These are phyloP conservation scores for Patella caerulea DNA, from an alignment of 2,888 invertebrate genomes.

Conservation along the genomic window DNA sequence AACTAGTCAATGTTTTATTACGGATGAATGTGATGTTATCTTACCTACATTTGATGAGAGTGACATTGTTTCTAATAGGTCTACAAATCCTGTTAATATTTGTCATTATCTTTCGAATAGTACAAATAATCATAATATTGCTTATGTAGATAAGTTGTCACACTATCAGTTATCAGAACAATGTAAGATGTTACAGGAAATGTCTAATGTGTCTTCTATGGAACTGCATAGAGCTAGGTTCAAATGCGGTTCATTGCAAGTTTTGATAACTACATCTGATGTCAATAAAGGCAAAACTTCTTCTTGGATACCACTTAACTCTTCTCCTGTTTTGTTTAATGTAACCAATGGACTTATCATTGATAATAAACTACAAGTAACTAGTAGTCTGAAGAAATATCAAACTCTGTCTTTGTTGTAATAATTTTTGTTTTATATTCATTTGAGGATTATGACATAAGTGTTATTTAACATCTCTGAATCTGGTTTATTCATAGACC, in stretches of 20 bases:
- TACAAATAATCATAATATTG: too few species aligned
- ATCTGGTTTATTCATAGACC: too few species aligned
- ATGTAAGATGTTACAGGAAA: neutral
- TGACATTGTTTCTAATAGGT: neutral
- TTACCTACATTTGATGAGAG: neutral
- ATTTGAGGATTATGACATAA: neutral
- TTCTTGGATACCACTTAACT: neutral
- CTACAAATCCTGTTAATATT: neutral
- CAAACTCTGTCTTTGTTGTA: neutral
- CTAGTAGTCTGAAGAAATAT: neutral
- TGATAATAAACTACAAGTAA: neutral
- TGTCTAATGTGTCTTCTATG: neutral
- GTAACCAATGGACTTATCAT: neutral
- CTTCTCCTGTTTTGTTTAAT: neutral
- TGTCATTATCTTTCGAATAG: neutral
- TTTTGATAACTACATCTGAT: neutral
- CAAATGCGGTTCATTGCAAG: neutral
- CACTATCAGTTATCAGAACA: neutral
- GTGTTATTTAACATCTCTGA: too few species aligned
- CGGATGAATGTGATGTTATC: neutral
- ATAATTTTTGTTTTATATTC: neutral
- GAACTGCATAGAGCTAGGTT: neutral
- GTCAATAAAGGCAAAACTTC: neutral
- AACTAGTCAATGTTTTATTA: neutral
- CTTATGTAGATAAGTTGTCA: too few species aligned